Percentiles rank a stretch among this genome's conserved stretches.
phyloP scores from a whole-genome alignment of 2,113 vertebrate species.

The Sminthopsis crassicaudata region DNA sequence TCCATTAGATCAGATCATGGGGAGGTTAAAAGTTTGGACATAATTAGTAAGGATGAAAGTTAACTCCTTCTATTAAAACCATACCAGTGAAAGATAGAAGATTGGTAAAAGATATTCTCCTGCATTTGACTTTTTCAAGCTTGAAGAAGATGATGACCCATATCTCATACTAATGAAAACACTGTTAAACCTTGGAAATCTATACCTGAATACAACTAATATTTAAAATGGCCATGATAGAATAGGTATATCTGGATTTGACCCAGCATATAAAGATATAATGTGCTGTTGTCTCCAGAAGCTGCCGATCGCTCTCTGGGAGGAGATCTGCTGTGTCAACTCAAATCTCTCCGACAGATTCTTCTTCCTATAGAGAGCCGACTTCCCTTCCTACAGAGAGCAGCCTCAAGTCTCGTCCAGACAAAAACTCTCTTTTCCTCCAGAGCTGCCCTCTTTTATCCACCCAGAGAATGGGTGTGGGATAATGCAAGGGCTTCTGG shows the following conservation, averaged over 20 bases:
- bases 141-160: not conserved
- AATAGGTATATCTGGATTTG: not conserved
- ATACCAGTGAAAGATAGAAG: not conserved
- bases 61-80: not conserved
- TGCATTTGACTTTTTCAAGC: not conserved
- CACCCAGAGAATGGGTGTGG: too few relatives aligned
- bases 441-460: too few relatives aligned
- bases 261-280: not conserved
- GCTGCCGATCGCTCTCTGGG: too few relatives aligned
- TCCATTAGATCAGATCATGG: not conserved
- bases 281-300: too few relatives aligned
- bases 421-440: too few relatives aligned
- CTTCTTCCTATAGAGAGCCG: too few relatives aligned
- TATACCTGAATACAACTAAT: not conserved
- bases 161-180: not conserved
- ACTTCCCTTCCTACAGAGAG: too few relatives aligned
- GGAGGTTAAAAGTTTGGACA: not conserved
- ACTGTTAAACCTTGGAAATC: not conserved
- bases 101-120: not conserved
- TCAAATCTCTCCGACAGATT: too few relatives aligned
- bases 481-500: too few relatives aligned
- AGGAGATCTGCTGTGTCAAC: too few relatives aligned
- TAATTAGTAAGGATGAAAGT: not conserved
- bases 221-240: not conserved
- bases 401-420: too few relatives aligned